Evolutionary conservation across 2,888 invertebrate genomes (phyloP).

Genomic region (Heteromyza rotundicornis): DNA sequence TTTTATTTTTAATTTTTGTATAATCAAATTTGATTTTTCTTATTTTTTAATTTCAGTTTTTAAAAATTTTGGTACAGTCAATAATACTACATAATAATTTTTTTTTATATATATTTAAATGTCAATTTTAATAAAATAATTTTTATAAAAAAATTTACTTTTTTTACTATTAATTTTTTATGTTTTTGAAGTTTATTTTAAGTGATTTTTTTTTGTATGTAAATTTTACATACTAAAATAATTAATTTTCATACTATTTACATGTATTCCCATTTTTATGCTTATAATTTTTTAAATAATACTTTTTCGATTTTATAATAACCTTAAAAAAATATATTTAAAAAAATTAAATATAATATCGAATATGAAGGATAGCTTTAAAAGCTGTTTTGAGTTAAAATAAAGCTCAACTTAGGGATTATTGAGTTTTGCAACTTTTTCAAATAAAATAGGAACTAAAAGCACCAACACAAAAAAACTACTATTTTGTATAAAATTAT

Average conservation of each 20-base stretch:
- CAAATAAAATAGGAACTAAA: conserved; percentile 36
- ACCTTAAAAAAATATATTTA: too few species aligned
- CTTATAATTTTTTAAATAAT: not conserved
- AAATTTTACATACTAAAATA: not conserved
- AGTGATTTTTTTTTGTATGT: conserved; percentile 1
- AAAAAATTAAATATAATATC: too few species aligned
- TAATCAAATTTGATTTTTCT: conserved; percentile 8
- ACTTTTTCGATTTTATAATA: too few species aligned
- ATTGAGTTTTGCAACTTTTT: not conserved
- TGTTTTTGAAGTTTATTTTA: not conserved
- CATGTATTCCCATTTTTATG: conserved; percentile 1
- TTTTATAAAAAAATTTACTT: not conserved
- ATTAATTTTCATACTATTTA: not conserved
- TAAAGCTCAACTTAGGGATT: too few species aligned
- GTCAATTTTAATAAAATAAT: too few species aligned
- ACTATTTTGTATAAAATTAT: conserved; percentile 7
- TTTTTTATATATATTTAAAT: conserved; percentile 6
- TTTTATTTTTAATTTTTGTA: not conserved
- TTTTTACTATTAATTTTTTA: conserved; percentile 6
- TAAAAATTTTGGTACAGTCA: conserved; percentile 39
- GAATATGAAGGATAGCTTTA: too few species aligned
- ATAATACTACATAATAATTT: conserved; percentile 32
- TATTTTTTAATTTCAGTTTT: conserved; percentile 14
- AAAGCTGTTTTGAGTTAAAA: too few species aligned
- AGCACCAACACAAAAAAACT: conserved; percentile 33